Percentiles rank a stretch among this genome's conserved stretches.
phyloP scores from a whole-genome alignment of 2,888 invertebrate species.

The Agrochola lychnidis region DNA sequence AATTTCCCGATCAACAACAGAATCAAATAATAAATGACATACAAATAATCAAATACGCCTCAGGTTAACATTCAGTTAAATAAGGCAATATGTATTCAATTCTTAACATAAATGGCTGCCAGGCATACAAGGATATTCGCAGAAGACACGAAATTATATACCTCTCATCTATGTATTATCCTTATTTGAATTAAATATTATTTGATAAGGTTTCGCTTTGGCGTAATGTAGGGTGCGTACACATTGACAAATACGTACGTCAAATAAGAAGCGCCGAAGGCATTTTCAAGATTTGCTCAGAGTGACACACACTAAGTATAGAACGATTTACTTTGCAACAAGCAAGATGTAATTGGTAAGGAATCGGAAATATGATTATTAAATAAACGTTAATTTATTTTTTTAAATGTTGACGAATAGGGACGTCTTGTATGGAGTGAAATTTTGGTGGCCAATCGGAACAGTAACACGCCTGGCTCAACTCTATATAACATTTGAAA shows the following conservation, averaged over 20 bases:
- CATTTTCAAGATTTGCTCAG: neutral
- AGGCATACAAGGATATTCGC: slow-evolving; percentile 31
- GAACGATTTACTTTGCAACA: neutral
- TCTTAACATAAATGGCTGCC: slow-evolving; percentile 40
- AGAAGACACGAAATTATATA: slow-evolving; percentile 25
- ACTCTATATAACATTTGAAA: too few species aligned
- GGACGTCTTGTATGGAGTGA: neutral
- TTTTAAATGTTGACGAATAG: neutral
- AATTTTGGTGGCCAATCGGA: neutral
- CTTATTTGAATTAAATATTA: slow-evolving; percentile 37
- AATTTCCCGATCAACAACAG: slow-evolving; percentile 12
- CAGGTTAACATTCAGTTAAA: slow-evolving; percentile 32
- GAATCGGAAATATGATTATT: neutral
- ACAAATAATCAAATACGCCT: slow-evolving; percentile 32
- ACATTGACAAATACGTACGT: neutral
- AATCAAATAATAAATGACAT: slow-evolving; percentile 24
- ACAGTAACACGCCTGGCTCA: neutral
- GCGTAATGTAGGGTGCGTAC: neutral
- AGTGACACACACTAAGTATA: neutral
- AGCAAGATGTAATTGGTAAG: neutral
- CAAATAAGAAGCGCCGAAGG: neutral
- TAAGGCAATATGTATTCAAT: slow-evolving; percentile 44
- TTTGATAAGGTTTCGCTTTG: slow-evolving; percentile 39
- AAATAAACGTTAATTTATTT: neutral
- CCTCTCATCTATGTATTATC: slow-evolving; percentile 19